Conservation (phyloP, 2,797 vertebrate species). For the Intellagama lesueurii region DNA sequence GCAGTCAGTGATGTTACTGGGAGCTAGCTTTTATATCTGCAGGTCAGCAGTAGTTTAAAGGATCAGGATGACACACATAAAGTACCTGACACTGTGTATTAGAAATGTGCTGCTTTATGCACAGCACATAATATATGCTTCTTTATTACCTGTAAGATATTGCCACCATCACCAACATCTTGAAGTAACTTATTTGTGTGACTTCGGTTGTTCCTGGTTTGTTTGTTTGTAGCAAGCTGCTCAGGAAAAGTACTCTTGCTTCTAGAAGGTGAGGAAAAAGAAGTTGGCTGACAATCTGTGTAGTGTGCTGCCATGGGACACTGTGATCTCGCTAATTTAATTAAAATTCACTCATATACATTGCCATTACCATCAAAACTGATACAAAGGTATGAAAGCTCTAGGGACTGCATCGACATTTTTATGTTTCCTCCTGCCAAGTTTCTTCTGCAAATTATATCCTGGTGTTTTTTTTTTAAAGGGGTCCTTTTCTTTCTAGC, state of each 20-base stretch:
- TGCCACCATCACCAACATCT: neutral
- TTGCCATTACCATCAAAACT: slow-evolving; percentile 11
- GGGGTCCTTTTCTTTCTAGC: neutral
- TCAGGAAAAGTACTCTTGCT: neutral
- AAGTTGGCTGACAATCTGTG: slow-evolving; percentile 9
- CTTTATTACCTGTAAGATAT: neutral
- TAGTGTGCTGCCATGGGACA: slow-evolving; percentile 7
- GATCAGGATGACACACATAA: neutral
- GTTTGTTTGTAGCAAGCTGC: slow-evolving; percentile 20
- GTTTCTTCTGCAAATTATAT: slow-evolving; percentile 33
- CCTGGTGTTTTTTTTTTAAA: neutral
- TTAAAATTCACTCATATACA: slow-evolving; percentile 45
- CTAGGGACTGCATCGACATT: neutral
- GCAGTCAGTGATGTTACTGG: neutral
- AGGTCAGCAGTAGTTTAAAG: neutral
- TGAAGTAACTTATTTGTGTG: neutral
- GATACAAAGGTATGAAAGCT: slow-evolving; percentile 44
- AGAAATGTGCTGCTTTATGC: neutral
- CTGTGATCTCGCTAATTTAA: slow-evolving; percentile 27
- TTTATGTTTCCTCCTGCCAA: slow-evolving; percentile 23
- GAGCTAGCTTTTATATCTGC: neutral
- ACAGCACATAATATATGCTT: neutral
- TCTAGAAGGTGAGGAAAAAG: neutral
- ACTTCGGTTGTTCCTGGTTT: neutral
- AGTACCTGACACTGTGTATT: neutral